Percentiles rank a stretch among this genome's conserved stretches.
Conservation (phyloP, 2,888 invertebrate genomes). For the Diarsia rubi region DNA sequence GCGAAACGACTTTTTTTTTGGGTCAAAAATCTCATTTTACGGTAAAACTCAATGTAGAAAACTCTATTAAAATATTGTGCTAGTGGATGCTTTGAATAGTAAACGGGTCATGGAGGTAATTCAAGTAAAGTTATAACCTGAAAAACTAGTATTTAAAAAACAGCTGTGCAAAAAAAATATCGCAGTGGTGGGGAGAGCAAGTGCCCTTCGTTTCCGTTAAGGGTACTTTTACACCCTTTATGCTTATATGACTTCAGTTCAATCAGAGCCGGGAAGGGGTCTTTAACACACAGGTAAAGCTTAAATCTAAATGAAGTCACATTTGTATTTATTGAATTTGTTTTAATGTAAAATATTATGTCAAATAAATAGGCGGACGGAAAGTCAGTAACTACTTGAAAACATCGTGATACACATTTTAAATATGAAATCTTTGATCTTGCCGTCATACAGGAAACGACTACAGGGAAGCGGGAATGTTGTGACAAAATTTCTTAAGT, state of each 20-base stretch:
- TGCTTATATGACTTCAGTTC: neutral
- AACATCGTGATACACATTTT: constrained; percentile 39
- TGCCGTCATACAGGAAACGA: constrained; percentile 34
- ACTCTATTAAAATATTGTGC: too few relatives aligned
- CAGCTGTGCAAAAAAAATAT: too few relatives aligned
- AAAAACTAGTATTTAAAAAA: too few relatives aligned
- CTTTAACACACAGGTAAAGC: neutral
- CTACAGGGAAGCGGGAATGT: constrained; percentile 20
- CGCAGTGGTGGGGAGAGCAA: too few relatives aligned
- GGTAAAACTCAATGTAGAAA: too few relatives aligned
- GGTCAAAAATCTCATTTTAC: too few relatives aligned
- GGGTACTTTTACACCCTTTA: too few relatives aligned
- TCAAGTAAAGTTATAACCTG: too few relatives aligned
- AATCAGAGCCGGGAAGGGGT: neutral
- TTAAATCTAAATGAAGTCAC: neutral
- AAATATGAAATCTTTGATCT: constrained; percentile 54
- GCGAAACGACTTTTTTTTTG: too few relatives aligned
- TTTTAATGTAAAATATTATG: constrained; percentile 14
- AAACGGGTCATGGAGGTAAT: too few relatives aligned
- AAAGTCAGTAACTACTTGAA: constrained; percentile 18
- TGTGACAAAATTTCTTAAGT: constrained; percentile 28
- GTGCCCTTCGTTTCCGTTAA: too few relatives aligned
- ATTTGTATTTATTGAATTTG: neutral
- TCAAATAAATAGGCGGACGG: constrained; percentile 36
- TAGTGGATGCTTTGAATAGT: too few relatives aligned